Base-by-base conservation (phyloP, 2,113 vertebrate species). In the Electrona antarctica region DNA sequence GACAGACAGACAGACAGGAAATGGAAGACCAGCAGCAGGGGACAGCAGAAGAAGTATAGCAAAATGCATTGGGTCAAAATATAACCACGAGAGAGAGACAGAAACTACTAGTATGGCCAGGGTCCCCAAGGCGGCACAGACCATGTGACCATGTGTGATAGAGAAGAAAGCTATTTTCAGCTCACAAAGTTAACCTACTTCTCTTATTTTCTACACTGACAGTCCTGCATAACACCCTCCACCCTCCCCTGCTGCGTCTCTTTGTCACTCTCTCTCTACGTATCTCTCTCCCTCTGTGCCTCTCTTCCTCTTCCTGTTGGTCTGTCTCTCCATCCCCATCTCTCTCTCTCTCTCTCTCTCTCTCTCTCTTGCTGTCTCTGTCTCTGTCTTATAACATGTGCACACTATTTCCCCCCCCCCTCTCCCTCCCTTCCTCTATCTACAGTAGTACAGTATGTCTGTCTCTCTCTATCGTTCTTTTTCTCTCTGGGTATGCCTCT, bases 101-200 rank as follows among this genome's bases (percentile, higher is more conserved):
- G 50, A 65, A 50, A 47, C 7, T 49, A 50, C 77, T 79, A 77
- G 84, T 78, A 78, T 84, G 87, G 73, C 82, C 83, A 80, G 80
- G 80, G 66, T 87, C 90, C 89, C 87, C 69, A 79, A 85, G 82
- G 89, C 83, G 60, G 73, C 79, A 76, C 73, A 77, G 33, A 41
- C 33, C 33, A 41, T 41, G 81, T 80, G 83, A 90, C 74, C 87
- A 89, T 89, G 86, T 89, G 86, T 83, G 88, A 92, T 90, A 67
- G 79, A 84, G 81, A 88, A 86, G 82, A 83, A 81, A 76, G 88
- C 85, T 92, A 92, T 92, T 93, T 92, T 90, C 84, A 92, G 89
- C 89, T 63, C 78, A 80, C 85, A 85, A 90, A 88, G 89, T 90
- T 91, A 93, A 90, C 90, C 91, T 92, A 93, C 89, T 93, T 93